Evolutionary conservation across 1,140 invertebrate genomes (phyloP).

Genomic region (Dreissena polymorpha): DNA sequence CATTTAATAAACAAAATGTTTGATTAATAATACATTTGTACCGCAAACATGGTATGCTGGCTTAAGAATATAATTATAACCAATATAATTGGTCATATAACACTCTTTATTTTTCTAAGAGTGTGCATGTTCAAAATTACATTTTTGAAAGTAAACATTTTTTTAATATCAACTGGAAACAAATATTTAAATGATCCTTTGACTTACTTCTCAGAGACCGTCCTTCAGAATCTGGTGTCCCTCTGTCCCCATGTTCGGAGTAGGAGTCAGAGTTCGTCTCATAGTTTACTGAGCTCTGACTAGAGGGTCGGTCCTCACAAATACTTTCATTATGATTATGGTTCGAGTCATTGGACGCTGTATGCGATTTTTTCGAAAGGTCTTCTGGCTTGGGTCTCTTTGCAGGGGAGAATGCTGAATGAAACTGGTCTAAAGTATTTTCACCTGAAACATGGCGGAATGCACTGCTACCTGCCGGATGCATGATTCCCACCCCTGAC

Average conservation of each 20-base stretch:
- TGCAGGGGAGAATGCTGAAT: slow-evolving; percentile 76
- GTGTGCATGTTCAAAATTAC: too few species aligned
- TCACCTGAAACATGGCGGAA: slow-evolving; percentile 73
- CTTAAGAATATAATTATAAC: too few species aligned
- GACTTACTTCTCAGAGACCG: slow-evolving; percentile 75
- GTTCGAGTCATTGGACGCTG: neutral
- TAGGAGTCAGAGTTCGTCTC: slow-evolving; percentile 74
- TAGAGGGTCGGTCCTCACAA: slow-evolving; percentile 74
- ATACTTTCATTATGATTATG: slow-evolving; percentile 3
- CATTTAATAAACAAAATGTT: too few species aligned
- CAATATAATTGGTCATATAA: too few species aligned
- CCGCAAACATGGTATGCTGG: too few species aligned
- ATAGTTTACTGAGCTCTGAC: slow-evolving; percentile 70
- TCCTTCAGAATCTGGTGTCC: slow-evolving; percentile 75
- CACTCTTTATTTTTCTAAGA: too few species aligned
- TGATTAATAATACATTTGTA: too few species aligned
- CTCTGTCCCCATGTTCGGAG: slow-evolving; percentile 73
- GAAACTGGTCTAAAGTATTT: slow-evolving; percentile 65
- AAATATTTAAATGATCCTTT: neutral
- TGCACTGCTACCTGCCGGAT: slow-evolving; percentile 68
- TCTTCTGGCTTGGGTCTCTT: slow-evolving; percentile 74
- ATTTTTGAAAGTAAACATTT: too few species aligned
- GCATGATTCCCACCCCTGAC: slow-evolving; percentile 65
- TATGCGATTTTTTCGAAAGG: slow-evolving; percentile 20
- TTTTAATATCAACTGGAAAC: too few species aligned